Conservation (phyloP, 2,113 vertebrate genomes). For the Chloroceryle aenea region DNA sequence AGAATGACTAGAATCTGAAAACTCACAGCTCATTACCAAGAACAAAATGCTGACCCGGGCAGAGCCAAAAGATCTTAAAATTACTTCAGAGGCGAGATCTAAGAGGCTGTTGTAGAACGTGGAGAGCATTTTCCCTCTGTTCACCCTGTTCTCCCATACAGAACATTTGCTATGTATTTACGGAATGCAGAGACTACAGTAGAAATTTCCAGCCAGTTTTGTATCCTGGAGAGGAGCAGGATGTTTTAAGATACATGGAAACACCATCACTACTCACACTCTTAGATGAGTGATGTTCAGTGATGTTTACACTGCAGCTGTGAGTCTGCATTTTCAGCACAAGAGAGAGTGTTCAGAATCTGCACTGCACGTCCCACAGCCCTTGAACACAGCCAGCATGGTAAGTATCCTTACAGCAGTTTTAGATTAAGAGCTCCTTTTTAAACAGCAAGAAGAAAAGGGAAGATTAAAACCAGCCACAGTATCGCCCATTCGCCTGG, state of each 20-base stretch:
- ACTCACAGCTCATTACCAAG: conserved; percentile 52
- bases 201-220: background rate
- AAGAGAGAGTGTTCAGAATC: background rate
- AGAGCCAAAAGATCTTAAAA: conserved; percentile 1
- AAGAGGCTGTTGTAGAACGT: background rate
- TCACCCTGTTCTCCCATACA: background rate
- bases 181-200: background rate
- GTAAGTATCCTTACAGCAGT: conserved; percentile 1
- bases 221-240: background rate
- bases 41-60: conserved; percentile 38
- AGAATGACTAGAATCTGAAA: conserved; percentile 37
- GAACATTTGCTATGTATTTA: background rate
- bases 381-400: background rate
- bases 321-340: background rate
- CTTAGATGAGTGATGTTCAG: background rate
- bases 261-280: background rate
- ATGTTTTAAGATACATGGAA: background rate
- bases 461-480: conserved; percentile 10
- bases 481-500: background rate
- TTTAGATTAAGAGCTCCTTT: conserved; percentile 24
- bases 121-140: background rate
- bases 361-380: background rate
- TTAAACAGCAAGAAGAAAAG: background rate
- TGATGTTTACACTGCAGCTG: background rate
- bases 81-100: background rate